phyloP scores from a whole-genome alignment of 2,113 vertebrate species.

The Notechis scutatus region DNA sequence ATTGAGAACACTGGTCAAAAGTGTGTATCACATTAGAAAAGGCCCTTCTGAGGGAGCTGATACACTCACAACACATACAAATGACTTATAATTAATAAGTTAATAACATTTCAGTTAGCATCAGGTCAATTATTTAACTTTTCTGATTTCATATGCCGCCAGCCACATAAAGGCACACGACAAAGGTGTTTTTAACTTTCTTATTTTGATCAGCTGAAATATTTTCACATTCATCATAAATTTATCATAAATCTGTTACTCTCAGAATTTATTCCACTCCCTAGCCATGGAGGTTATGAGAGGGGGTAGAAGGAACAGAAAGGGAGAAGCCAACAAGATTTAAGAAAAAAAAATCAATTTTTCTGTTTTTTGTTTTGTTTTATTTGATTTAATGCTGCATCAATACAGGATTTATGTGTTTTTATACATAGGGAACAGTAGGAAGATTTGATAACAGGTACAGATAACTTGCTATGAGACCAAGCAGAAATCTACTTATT shows the following conservation, averaged over 20 bases:
- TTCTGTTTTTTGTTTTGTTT: neutral
- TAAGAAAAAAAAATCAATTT: neutral
- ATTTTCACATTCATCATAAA: neutral
- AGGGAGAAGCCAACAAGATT: neutral
- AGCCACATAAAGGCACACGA: neutral
- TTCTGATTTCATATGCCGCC: neutral
- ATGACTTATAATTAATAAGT: neutral
- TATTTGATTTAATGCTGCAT: neutral
- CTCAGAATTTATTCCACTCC: neutral
- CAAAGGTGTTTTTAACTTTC: neutral
- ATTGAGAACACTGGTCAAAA: neutral
- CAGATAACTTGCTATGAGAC: constrained; percentile 43
- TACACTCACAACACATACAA: neutral
- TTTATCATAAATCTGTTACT: neutral
- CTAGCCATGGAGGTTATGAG: neutral
- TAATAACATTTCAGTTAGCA: neutral
- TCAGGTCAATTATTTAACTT: neutral
- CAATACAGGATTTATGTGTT: neutral
- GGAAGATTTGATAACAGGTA: constrained; percentile 32
- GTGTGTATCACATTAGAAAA: neutral
- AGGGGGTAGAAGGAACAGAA: neutral
- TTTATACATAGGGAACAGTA: constrained; percentile 7
- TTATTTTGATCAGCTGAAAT: neutral
- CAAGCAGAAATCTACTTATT: constrained; percentile 50
- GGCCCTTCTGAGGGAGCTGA: neutral